phyloP scores from a whole-genome alignment of 2,888 invertebrate genomes.

The Hyposoter didymator region DNA sequence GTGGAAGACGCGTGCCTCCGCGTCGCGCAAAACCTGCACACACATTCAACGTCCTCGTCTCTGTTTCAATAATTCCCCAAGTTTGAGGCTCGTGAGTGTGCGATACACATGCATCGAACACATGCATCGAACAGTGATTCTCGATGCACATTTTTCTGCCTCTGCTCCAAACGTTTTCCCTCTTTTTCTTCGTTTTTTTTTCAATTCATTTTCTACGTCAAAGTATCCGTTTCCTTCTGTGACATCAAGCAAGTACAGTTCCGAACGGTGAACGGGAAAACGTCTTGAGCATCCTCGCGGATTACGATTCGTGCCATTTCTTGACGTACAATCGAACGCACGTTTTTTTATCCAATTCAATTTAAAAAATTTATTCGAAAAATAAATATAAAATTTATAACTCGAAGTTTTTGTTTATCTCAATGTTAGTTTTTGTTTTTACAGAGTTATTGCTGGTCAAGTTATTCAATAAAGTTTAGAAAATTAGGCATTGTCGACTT shows the following conservation, averaged over 20 bases:
- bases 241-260: slow-evolving; percentile 38
- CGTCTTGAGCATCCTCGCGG: neutral
- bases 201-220: slow-evolving; percentile 45
- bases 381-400: too few species aligned
- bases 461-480: too few species aligned
- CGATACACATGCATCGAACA: neutral
- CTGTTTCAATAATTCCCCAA: slow-evolving; percentile 9
- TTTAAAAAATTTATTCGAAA: neutral
- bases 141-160: neutral
- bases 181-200: neutral
- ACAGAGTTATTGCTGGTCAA: too few species aligned
- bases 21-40: neutral
- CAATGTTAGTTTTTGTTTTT: neutral
- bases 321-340: neutral
- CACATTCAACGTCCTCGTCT: neutral
- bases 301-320: neutral
- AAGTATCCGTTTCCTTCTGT: slow-evolving; percentile 46
- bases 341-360: neutral
- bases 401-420: neutral
- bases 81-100: neutral
- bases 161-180: neutral
- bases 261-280: slow-evolving; percentile 45
- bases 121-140: neutral
- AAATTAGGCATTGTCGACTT: neutral
- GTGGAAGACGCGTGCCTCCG: slow-evolving; percentile 42